Percentiles rank a stretch among this genome's conserved stretches.
phyloP scores from a whole-genome alignment of 2,888 invertebrate species.

The Philereme transversata region DNA sequence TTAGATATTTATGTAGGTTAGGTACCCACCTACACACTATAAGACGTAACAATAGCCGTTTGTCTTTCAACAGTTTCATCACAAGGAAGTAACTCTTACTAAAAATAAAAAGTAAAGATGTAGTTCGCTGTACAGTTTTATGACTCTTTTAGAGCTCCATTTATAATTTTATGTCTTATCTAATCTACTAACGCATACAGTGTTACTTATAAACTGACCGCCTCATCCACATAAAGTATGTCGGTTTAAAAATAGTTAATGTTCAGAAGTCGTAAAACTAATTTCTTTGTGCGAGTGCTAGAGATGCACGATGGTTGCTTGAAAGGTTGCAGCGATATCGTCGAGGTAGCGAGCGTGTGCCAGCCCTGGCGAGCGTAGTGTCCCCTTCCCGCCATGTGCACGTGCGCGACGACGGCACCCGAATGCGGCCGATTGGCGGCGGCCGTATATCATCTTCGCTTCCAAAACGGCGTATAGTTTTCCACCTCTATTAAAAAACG shows the following conservation, averaged over 20 bases:
- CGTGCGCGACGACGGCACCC: constrained; percentile 74
- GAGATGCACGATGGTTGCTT: constrained; percentile 21
- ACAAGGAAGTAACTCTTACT: neutral
- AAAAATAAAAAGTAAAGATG: neutral
- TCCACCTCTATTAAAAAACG: constrained; percentile 19
- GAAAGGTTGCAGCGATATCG: constrained; percentile 46
- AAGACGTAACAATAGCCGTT: neutral
- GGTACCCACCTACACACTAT: neutral
- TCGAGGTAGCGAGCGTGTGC: constrained; percentile 36
- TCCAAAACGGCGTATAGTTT: constrained; percentile 37
- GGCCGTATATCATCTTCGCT: constrained; percentile 46
- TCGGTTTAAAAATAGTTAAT: constrained; percentile 39
- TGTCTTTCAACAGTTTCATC: neutral
- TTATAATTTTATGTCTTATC: constrained; percentile 24
- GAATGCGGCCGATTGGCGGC: constrained; percentile 70
- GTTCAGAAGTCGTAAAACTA: constrained; percentile 45
- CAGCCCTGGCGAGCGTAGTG: constrained; percentile 53
- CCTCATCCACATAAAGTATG: constrained; percentile 37
- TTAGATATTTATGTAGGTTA: neutral
- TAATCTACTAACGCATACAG: constrained; percentile 26
- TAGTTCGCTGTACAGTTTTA: constrained; percentile 21
- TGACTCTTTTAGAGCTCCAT: constrained; percentile 19
- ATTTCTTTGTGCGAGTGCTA: constrained; percentile 39
- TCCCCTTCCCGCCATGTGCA: constrained; percentile 65
- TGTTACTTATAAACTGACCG: constrained; percentile 30